Base-by-base conservation (phyloP, 2,888 invertebrate species). In the Lepidocyrtinus sp. region DNA sequence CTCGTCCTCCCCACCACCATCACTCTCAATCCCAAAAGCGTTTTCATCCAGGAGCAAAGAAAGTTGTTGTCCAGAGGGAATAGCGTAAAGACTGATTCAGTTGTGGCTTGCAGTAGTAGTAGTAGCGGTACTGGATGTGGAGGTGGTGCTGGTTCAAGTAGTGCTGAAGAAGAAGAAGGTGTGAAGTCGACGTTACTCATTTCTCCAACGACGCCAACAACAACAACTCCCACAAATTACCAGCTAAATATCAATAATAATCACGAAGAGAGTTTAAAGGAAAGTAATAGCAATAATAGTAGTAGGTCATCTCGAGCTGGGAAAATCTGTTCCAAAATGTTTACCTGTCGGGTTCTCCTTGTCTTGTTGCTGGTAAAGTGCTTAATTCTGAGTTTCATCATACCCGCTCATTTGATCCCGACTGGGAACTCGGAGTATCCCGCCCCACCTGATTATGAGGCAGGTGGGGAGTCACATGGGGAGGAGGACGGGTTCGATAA, bases 401-500 rank as follows among this genome's bases (percentile, higher is more conserved):
- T 77, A 25, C 76, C 76, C 71, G 76, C 71, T 24, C 76, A 77
- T 21, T 65, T 77, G 26, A 65, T 55, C 19, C 76, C 69, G 26
- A 69, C 76, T 45, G 55, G 63, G 36, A 64, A 19, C 61, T 45
- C 45, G 45, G 76, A 77, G 70, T 71, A 77, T 22, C 76, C 75
- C 26, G 19, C 64, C 21, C 76, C 50, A 5, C 46, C 63, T 22
- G 71, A 71, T 36, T 69, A 76, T 21, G 46, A 67, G 45, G 3
- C 55, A 3, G 1, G n/a, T 12, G 72, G 45, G n/a, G 68, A 71
- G 45, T 71, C 76, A 26, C 70, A 77, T 65, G 76, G 76, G 76
- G 76, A 77, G 70, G 75, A 75, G 61, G 76, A 76, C 71, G 76
- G 76, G 76, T 77, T 77, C 62, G 76, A 71, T 71, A 77, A 77